These are phyloP conservation scores for Pseudochirops corinnae DNA, from an alignment of 2,797 vertebrate species.

Conservation along the genomic window DNA sequence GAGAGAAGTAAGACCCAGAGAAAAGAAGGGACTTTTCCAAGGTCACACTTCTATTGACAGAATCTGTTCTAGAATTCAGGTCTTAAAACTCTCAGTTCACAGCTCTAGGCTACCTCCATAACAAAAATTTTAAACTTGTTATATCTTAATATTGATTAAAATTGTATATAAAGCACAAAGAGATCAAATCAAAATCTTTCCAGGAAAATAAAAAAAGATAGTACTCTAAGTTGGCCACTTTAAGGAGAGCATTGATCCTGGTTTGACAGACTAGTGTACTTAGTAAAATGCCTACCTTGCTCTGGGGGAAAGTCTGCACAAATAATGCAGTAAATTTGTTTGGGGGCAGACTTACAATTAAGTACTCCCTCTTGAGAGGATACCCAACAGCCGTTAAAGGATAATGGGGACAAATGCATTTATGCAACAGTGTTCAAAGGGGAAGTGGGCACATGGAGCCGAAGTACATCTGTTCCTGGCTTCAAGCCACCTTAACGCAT, in stretches of 20 bases:
- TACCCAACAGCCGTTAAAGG: neutral
- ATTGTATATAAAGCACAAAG: neutral
- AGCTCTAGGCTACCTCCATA: neutral
- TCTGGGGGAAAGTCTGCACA: neutral
- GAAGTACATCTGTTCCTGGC: neutral
- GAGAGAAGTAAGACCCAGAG: neutral
- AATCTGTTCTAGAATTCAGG: neutral
- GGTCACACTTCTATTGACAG: neutral
- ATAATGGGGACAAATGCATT: neutral
- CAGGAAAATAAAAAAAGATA: neutral
- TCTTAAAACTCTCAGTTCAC: neutral
- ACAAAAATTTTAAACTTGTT: neutral
- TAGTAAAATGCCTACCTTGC: neutral
- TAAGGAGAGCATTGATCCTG: neutral
- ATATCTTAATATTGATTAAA: neutral
- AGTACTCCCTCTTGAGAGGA: neutral
- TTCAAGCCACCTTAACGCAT: neutral
- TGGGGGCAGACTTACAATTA: neutral
- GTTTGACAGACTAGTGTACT: neutral
- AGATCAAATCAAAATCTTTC: neutral
- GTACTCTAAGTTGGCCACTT: neutral
- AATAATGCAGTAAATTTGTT: neutral
- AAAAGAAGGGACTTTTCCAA: neutral
- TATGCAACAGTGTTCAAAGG: neutral
- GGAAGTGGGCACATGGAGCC: neutral